Conservation (phyloP, 2,797 vertebrate species). For the Sebastes paucispinis region DNA sequence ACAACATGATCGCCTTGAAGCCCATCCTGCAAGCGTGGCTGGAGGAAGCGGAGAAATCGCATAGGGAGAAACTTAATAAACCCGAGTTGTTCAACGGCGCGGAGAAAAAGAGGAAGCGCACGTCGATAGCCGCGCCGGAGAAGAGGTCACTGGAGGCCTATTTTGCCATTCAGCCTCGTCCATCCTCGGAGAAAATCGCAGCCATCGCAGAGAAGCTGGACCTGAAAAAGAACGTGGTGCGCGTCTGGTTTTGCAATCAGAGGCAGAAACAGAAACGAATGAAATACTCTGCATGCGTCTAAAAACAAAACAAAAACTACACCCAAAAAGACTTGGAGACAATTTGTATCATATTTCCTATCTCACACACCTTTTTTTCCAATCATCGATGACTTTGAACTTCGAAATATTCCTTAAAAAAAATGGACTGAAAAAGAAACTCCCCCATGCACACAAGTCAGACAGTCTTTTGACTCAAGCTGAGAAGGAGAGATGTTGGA, state of each 20-base stretch:
- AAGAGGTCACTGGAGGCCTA: constrained; percentile 96
- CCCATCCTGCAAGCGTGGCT: constrained; percentile 98
- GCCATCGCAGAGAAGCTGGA: constrained; percentile 97
- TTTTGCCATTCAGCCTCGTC: constrained; percentile 95
- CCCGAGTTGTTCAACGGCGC: constrained; percentile 96
- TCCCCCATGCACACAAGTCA: constrained; percentile 43
- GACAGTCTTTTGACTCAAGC: constrained; percentile 63
- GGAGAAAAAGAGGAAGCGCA: constrained; percentile 97
- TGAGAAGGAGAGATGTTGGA: constrained; percentile 71
- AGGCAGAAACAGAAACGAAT: constrained; percentile 99
- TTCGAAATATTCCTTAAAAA: constrained; percentile 73
- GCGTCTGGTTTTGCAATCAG: constrained; percentile 99
- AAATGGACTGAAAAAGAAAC: constrained; percentile 75
- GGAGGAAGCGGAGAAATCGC: constrained; percentile 95
- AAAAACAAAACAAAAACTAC: constrained; percentile 40
- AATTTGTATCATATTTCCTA: constrained; percentile 87
- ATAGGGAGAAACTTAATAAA: constrained; percentile 96
- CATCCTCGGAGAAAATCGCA: constrained; percentile 97
- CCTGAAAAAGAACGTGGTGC: constrained; percentile 98
- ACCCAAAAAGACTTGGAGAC: constrained; percentile 77
- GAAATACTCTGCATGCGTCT: constrained; percentile 98
- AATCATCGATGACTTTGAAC: constrained; percentile 83
- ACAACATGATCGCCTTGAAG: constrained; percentile 97
- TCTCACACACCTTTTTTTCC: constrained; percentile 73
- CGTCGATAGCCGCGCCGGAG: constrained; percentile 95